Evolutionary conservation across 2,797 vertebrate genomes (phyloP).

Genomic region (Sus cebifrons): DNA sequence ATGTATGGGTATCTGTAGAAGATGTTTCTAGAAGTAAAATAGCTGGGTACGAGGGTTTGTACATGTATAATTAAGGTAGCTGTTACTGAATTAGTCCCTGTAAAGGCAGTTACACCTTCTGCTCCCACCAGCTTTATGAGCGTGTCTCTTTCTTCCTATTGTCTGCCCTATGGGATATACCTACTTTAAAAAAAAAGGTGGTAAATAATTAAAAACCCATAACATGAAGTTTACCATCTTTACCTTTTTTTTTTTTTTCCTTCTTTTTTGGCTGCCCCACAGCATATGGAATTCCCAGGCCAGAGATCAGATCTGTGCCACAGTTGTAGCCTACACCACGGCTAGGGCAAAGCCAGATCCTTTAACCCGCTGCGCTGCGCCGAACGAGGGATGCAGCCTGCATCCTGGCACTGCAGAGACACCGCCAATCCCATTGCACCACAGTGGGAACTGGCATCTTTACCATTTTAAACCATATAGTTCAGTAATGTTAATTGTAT

Average conservation of each 20-base stretch:
- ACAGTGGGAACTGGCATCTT: background rate
- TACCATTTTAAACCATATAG: background rate
- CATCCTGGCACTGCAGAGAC: too few relatives aligned
- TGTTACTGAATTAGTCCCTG: background rate
- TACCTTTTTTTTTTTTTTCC: too few relatives aligned
- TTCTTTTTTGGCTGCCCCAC: too few relatives aligned
- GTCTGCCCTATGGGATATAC: background rate
- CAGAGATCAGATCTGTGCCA: too few relatives aligned
- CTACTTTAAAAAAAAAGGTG: background rate
- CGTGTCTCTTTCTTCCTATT: background rate
- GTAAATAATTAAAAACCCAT: background rate
- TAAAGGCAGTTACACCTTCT: background rate
- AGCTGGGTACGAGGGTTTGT: background rate
- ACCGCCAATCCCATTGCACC: too few relatives aligned
- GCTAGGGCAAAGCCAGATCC: too few relatives aligned
- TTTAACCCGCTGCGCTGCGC: too few relatives aligned
- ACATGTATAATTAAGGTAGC: background rate
- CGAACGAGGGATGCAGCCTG: too few relatives aligned
- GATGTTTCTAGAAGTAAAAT: conserved; percentile 12
- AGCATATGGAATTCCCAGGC: too few relatives aligned
- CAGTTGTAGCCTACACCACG: too few relatives aligned
- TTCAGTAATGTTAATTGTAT: background rate
- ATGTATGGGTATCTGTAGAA: background rate
- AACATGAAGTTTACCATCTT: background rate
- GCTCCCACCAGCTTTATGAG: background rate